Evolutionary conservation across 2,888 invertebrate genomes (phyloP), one percentile per base, ranked within the genome.

Genomic region (Thymelicus lineola): DNA sequence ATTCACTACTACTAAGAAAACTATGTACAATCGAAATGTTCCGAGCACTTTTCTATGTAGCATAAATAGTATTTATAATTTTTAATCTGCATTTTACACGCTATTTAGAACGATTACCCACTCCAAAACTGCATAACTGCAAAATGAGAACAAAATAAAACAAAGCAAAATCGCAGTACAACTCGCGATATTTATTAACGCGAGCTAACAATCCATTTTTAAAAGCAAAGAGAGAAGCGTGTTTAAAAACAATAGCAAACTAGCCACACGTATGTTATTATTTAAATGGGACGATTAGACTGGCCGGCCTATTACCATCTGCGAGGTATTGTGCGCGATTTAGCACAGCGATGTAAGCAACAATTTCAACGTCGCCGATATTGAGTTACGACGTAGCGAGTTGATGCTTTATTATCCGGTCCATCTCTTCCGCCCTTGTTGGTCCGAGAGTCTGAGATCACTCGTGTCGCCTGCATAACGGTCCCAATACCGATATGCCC

Each of bases 351-450:
- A 80, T 80, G 85, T 83, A 89, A 87, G 87, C 84, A 87, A 90
- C 90, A 91, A 92, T 92, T 91, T 91, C 86, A 84, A 84, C 84
- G 90, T 91, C 91, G 82, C 78, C 87, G 82, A 81, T 84, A 86
- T 87, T 90, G 90, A 93, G 89, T 91, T 91, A 92, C 90, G 89
- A 86, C 76, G 83, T 85, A 82, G 81, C 86, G 75, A 81, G 79
- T 82, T 88, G 89, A 91, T 91, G 90, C 84, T 92, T 92, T 92
- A 92, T 90, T 89, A 91, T 91, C 90, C 82, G 84, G 87, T 83
- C 83, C 90, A 91, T 92, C 91, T 92, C 90, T 92, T 91, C 91
- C 91, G 91, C 89, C 88, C 90, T 90, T 90, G 91, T 91, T 88
- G 89, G 88, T 80, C 86, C 78, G 80, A 82, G 89, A 89, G 90